A percentile compares a stretch with the other conserved stretches of the same genome.
Evolutionary conservation across 2,113 vertebrate species (phyloP).

Genomic region (Indicator indicator): DNA sequence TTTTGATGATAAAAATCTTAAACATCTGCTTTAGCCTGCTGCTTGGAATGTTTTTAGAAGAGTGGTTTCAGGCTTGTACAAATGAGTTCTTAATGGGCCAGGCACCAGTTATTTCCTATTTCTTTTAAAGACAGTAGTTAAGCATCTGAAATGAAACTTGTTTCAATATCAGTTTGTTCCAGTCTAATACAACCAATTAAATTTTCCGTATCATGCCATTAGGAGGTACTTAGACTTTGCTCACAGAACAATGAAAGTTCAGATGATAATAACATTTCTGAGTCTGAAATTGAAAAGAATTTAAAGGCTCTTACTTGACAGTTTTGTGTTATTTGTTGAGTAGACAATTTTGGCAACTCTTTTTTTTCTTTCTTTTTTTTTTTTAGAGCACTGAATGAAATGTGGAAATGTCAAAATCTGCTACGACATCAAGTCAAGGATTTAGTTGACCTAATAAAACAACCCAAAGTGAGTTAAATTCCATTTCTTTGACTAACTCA

Average conservation of each 20-base stretch:
- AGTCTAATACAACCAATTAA: background rate
- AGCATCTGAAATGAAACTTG: background rate
- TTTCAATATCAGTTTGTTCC: background rate
- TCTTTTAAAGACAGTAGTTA: background rate
- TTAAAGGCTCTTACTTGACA: background rate
- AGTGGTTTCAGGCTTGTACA: background rate
- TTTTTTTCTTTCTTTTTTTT: background rate
- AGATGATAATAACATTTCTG: background rate
- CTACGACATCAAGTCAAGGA: slow-evolving; percentile 95
- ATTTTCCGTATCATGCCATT: background rate
- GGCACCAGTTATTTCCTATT: background rate
- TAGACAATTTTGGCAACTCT: background rate
- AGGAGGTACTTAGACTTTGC: background rate
- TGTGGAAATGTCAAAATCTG: slow-evolving; percentile 99
- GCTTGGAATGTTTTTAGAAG: background rate
- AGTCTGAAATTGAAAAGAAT: background rate
- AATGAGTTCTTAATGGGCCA: background rate
- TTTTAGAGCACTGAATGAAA: slow-evolving; percentile 95
- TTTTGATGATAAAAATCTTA: slow-evolving; percentile 38
- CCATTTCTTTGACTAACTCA: background rate
- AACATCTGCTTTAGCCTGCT: background rate
- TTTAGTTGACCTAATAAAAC: slow-evolving; percentile 94
- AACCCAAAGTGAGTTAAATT: slow-evolving; percentile 88
- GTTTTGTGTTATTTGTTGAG: background rate
- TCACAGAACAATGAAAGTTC: background rate